Evolutionary conservation across 2,113 vertebrate genomes (phyloP), one percentile per base, ranked within the genome.

Genomic region (Eupsittula cactorum): DNA sequence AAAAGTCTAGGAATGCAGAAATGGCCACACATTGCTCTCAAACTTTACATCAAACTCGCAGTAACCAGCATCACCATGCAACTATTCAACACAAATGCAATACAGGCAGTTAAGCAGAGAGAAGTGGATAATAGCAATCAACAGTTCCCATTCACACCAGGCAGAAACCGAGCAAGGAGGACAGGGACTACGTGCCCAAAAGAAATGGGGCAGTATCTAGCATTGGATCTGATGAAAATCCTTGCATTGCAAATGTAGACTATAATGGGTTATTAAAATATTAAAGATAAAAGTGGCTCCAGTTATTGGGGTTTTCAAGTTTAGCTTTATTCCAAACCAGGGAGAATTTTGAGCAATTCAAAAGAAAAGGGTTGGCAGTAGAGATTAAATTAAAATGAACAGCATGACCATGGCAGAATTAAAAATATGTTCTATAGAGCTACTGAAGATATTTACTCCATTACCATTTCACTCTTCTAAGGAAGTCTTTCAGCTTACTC

Each of bases 381-480:
- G 82, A 94, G 77, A 93, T 81, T 93, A 86, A 71, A 83, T 81
- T 78, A 92, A 95, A 95, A 96, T 88, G 29, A 94, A 57, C 41
- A 68, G 27, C 76, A 79, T 0, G 8, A 83, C 71, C 76, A 70
- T 52, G 76, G 68, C 71, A 88, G 85, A 93, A 96, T 92, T 81
- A 88, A 92, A 94, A 82, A 50, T 68, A 77, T 27, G 16, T 71
- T 78, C 73, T 42, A 44, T 12, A 80, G 59, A 90, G 77, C 75
- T 82, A 77, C 63, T 92, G 85, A 74, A 92, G 82, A 83, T 94
- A 82, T 84, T 88, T 93, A 89, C 77, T 81, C 53, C 86, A 86
- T 37, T 81, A 73, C 50, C 53, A 86, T 81, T 89, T 74, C 33
- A 78, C 62, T 73, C 75, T 91, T 74, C 59, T 78, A 82, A 90